Conservation (phyloP, 2,113 vertebrate species). For the Echinops telfairi region DNA sequence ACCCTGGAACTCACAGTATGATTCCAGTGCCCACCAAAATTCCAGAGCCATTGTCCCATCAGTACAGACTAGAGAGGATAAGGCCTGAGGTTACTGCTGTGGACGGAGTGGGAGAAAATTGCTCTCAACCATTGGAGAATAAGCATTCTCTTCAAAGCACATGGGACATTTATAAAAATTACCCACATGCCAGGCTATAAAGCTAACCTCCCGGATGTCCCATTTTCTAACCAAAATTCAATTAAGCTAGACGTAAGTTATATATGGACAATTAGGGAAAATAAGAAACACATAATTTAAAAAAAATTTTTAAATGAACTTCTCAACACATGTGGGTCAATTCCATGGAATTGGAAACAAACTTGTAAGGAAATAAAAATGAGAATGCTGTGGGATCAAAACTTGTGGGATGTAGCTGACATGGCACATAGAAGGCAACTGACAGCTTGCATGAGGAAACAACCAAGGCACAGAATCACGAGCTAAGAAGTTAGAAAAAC, state of each 20-base stretch:
- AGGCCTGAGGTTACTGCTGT: not conserved
- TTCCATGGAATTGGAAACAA: constrained; percentile 39
- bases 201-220: constrained; percentile 8
- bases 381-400: constrained; percentile 7
- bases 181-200: not conserved
- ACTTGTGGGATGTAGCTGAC: not conserved
- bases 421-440: constrained; percentile 5
- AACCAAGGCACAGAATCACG: constrained; percentile 8
- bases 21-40: no score
- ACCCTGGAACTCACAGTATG: no score
- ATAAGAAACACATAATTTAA: not conserved
- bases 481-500: constrained; percentile 39
- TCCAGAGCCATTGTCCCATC: no score
- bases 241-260: constrained; percentile 50
- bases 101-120: constrained; percentile 24
- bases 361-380: constrained; percentile 3
- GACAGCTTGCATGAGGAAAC: not conserved
- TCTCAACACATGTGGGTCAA: constrained; percentile 6
- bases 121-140: not conserved
- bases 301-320: no score
- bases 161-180: constrained; percentile 16
- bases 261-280: constrained; percentile 13
- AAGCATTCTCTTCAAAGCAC: constrained; percentile 26
- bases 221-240: not conserved
- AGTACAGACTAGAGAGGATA: no score